Conservation (phyloP, 1,140 invertebrate species). For the Caenorhabditis brenneri region DNA sequence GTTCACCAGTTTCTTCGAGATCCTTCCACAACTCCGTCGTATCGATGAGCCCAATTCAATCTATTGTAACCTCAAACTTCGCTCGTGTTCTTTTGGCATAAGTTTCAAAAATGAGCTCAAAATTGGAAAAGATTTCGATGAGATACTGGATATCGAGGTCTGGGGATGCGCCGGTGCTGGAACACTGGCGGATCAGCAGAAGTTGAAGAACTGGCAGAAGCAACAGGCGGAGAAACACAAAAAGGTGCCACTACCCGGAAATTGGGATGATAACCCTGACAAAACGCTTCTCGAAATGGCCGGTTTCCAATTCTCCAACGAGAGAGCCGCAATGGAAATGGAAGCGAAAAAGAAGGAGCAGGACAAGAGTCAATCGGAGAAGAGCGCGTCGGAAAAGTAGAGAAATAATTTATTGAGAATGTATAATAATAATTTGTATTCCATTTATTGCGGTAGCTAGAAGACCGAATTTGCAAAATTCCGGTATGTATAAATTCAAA, state of each 20-base stretch:
- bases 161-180: slow-evolving; percentile 56
- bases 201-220: slow-evolving; percentile 60
- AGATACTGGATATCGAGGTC: slow-evolving; percentile 53
- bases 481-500: too few species aligned
- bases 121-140: slow-evolving; percentile 53
- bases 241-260: slow-evolving; percentile 68
- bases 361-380: not conserved
- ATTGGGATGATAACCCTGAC: slow-evolving; percentile 70
- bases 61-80: slow-evolving; percentile 55
- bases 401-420: too few species aligned
- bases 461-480: too few species aligned
- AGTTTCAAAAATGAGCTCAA: slow-evolving; percentile 47
- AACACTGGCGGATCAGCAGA: slow-evolving; percentile 60
- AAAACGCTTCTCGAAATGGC: slow-evolving; percentile 64
- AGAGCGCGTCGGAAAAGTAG: not conserved
- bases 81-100: slow-evolving; percentile 42
- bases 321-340: slow-evolving; percentile 42
- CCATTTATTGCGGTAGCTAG: too few species aligned
- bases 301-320: slow-evolving; percentile 56
- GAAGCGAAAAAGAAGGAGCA: slow-evolving; percentile 17
- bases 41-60: slow-evolving; percentile 38
- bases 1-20: slow-evolving; percentile 34
- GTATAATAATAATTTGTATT: too few species aligned
- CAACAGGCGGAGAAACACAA: slow-evolving; percentile 62
- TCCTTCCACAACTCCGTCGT: slow-evolving; percentile 20